phyloP scores from a whole-genome alignment of 2,888 invertebrate genomes.

The Xylocampa areola region DNA sequence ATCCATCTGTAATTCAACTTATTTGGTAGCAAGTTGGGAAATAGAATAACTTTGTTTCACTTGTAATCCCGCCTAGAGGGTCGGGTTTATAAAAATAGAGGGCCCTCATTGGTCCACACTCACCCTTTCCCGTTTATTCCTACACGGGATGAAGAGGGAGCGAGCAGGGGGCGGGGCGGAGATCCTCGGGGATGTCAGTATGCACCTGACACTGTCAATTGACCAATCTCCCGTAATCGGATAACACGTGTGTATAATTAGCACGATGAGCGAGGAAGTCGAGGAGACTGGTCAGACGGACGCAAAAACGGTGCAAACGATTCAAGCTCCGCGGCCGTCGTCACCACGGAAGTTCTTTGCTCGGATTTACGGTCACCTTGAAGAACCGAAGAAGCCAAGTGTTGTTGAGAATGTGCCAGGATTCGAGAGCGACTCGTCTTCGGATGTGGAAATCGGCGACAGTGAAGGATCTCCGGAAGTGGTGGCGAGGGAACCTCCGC shows the following conservation, averaged over 20 bases:
- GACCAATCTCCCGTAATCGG: constrained; percentile 70
- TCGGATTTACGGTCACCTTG: constrained; percentile 94
- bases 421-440: constrained; percentile 82
- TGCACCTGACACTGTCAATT: constrained; percentile 80
- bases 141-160: constrained; percentile 65
- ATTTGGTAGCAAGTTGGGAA: too few species aligned
- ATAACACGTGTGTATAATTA: constrained; percentile 67
- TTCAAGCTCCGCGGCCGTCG: constrained; percentile 89
- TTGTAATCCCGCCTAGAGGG: constrained; percentile 71
- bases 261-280: constrained; percentile 68
- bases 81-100: constrained; percentile 56
- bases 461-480: constrained; percentile 60
- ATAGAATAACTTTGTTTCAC: constrained; percentile 44
- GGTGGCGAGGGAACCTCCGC: constrained; percentile 59
- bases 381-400: constrained; percentile 75
- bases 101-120: constrained; percentile 69
- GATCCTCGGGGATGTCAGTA: constrained; percentile 66
- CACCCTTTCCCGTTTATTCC: constrained; percentile 69
- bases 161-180: constrained; percentile 69
- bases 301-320: constrained; percentile 64
- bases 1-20: too few species aligned
- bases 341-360: constrained; percentile 95
- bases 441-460: constrained; percentile 83
- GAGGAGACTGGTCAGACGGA: constrained; percentile 59
- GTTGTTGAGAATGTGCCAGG: constrained; percentile 62